Evolutionary conservation across 2,797 vertebrate genomes (phyloP).

Genomic region (Coilia nasus): DNA sequence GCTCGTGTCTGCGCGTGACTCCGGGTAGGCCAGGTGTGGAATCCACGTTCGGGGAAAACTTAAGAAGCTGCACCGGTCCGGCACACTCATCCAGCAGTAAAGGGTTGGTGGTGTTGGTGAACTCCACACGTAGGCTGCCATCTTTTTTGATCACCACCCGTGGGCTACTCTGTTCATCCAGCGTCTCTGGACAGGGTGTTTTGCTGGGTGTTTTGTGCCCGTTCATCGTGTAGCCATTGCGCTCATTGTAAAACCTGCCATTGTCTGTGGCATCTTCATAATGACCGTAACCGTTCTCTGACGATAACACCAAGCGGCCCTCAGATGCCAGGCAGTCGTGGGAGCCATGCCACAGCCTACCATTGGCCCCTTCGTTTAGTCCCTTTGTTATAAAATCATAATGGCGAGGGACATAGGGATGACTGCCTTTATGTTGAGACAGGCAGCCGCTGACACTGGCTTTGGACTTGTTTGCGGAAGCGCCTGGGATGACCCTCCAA

Average conservation of each 20-base stretch:
- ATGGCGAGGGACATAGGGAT: slow-evolving; percentile 80
- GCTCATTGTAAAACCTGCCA: slow-evolving; percentile 66
- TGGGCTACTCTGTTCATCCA: slow-evolving; percentile 84
- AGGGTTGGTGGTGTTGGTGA: slow-evolving; percentile 79
- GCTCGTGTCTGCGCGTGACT: slow-evolving; percentile 68
- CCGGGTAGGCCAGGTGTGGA: slow-evolving; percentile 71
- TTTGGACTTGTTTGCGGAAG: slow-evolving; percentile 81
- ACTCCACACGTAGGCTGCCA: slow-evolving; percentile 88
- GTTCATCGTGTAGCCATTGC: slow-evolving; percentile 74
- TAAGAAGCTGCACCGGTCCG: slow-evolving; percentile 90
- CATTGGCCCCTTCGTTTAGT: slow-evolving; percentile 62
- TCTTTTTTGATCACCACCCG: slow-evolving; percentile 93
- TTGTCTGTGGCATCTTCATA: slow-evolving; percentile 67
- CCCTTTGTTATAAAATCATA: slow-evolving; percentile 76
- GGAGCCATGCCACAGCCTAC: slow-evolving; percentile 60
- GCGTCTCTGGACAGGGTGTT: slow-evolving; percentile 47
- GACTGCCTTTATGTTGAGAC: slow-evolving; percentile 85
- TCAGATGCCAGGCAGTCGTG: slow-evolving; percentile 67
- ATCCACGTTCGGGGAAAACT: slow-evolving; percentile 85
- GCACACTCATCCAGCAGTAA: slow-evolving; percentile 72
- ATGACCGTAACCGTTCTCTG: slow-evolving; percentile 74
- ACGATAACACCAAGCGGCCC: slow-evolving; percentile 57
- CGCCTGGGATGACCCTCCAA: slow-evolving; percentile 72
- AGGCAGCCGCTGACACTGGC: slow-evolving; percentile 87
- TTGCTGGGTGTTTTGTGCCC: slow-evolving; percentile 73